Conservation (phyloP, 2,797 vertebrate genomes). For the Cirrhinus molitorella region DNA sequence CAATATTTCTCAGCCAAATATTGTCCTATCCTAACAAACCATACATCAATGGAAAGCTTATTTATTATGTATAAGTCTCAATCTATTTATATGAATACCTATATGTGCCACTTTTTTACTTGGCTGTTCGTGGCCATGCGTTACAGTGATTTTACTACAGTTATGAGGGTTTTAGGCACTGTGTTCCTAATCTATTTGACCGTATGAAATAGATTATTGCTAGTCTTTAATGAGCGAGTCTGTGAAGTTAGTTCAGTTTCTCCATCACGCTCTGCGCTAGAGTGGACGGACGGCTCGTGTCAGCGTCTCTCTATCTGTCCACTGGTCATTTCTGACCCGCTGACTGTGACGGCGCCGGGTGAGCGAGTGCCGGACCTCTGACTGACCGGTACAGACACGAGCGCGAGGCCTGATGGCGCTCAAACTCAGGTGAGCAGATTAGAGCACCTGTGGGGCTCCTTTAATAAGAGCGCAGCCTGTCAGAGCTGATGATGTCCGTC, state of each 20-base stretch:
- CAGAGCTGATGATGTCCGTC: constrained; percentile 76
- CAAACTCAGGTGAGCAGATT: constrained; percentile 63
- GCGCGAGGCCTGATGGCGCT: background rate
- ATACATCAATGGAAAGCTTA: too few species aligned
- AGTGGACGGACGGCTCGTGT: constrained; percentile 29
- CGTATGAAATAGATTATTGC: fast-evolving
- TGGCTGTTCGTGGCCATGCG: background rate
- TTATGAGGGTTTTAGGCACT: background rate
- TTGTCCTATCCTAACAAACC: too few species aligned
- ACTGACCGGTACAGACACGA: constrained; percentile 47
- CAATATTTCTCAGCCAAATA: too few species aligned
- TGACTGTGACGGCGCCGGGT: constrained; percentile 54
- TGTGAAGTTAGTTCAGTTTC: background rate
- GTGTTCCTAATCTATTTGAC: too few species aligned
- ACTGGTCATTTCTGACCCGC: constrained; percentile 5
- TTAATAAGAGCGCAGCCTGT: constrained; percentile 70
- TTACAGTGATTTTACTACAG: background rate
- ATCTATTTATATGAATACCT: background rate
- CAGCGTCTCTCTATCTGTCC: constrained; percentile 21
- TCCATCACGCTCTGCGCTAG: background rate
- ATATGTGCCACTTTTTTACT: too few species aligned
- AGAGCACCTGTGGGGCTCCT: constrained; percentile 53
- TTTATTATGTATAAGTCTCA: too few species aligned
- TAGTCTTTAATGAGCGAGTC: background rate
- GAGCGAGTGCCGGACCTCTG: constrained; percentile 49